Base-by-base conservation (phyloP, 1,140 invertebrate genomes). In the Radopholus similis region DNA sequence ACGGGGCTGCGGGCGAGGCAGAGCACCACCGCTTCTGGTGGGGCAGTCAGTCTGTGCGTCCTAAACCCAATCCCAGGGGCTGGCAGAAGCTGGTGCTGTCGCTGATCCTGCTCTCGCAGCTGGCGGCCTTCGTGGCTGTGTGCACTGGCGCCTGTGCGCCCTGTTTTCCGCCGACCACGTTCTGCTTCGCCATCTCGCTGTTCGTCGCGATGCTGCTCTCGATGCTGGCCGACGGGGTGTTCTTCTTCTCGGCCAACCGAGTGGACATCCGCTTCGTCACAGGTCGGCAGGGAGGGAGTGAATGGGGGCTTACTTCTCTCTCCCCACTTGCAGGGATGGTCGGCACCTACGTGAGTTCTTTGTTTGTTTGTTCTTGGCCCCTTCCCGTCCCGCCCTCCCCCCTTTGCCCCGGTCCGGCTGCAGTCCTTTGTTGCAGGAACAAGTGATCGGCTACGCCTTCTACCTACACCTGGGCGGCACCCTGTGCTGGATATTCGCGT, bases 221-320 rank as follows among this genome's bases (percentile, higher is more conserved):
- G 6, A 30, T 81, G 38, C 60, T 81, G n/a, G 81, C 81, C 47
- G 81, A 81, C 35, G 78, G 78, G 23, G 66, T 83, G 26, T 81
- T 81, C 75, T 81, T 81, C 69, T 66, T 81, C 3, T 77, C 77
- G n/a, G 81, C 78, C 13, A 82, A 81, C 51, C 55, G 78, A 40
- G 78, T 81, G 6, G 78, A 81, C 59, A 81, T 77, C 57, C 75
- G 78, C 32, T 81, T 81, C 64, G 78, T 81, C 15, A 81, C 82
- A 72, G 78, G 62, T 64, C 49, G 21, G 11, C 21, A 62, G 18
- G 18, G 23, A 9, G n/a, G 6, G 2, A 42, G 21, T 18, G 21
- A 60, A 5, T 60, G 30, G 18, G 28, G 30, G 32, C 1, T 15
- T 62, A 47, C 15, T 13, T 60, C 5, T 15, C 8, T 59, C 2